phyloP scores from a whole-genome alignment of 2,113 vertebrate genomes.

The Cyprinus carpio region DNA sequence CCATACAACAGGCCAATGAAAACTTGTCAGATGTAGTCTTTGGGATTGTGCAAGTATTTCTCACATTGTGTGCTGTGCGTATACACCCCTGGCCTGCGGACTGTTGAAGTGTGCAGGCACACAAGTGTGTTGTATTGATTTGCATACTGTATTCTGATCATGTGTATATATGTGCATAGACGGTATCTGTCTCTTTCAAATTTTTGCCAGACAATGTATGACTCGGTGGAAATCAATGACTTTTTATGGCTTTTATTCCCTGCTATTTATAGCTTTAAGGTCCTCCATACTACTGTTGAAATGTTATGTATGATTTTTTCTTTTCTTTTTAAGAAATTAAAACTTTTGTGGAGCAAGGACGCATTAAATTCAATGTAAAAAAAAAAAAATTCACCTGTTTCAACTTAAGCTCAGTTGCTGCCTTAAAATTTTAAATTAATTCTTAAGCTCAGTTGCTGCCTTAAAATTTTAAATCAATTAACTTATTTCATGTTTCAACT shows the following conservation, averaged over 20 bases:
- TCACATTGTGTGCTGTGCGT: constrained; percentile 18
- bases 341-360: neutral
- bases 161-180: neutral
- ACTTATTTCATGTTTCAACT: too few species aligned
- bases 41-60: constrained; percentile 1
- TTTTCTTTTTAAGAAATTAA: neutral
- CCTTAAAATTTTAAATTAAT: too few species aligned
- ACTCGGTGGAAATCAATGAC: neutral
- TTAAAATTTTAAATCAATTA: too few species aligned
- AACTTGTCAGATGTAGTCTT: constrained; percentile 33
- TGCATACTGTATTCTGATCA: constrained; percentile 2
- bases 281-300: neutral
- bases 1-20: constrained; percentile 46
- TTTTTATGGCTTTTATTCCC: neutral
- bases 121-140: neutral
- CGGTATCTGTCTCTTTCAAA: neutral
- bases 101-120: neutral
- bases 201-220: neutral
- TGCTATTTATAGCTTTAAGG: neutral
- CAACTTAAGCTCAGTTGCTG: too few species aligned
- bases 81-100: constrained; percentile 20
- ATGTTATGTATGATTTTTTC: neutral
- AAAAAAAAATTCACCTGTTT: too few species aligned
- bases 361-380: too few species aligned
- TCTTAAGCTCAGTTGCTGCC: too few species aligned